Base-by-base conservation (phyloP, 2,888 invertebrate genomes). In the Chromoteleia sp. region DNA sequence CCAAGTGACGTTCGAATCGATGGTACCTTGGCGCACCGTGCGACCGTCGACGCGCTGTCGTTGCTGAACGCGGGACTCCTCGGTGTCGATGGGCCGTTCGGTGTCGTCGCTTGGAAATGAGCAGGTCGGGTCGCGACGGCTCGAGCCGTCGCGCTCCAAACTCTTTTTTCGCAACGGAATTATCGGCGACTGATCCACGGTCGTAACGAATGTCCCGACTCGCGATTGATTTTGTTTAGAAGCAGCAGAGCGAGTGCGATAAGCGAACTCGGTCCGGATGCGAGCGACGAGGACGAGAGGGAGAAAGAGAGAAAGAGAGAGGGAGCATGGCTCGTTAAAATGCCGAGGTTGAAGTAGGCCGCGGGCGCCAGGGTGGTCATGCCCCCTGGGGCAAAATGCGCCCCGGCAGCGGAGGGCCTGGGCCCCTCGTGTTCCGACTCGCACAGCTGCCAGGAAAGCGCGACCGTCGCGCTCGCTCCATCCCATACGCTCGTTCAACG, bases 311-410 rank as follows among this genome's bases (percentile, higher is more conserved):
- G n/a, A n/a, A n/a, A n/a, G n/a, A n/a, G n/a, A n/a, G n/a, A n/a
- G n/a, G 12, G n/a, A 50, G 43, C 41, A 17, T 39, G 30, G 30
- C 30, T 5, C 56, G 63, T n/a, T 43, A 21, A 29, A 17, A 56
- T 58, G 59, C 81, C 79, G 67, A 73, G 84, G 73, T 70, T 68
- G 78, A 81, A 78, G 75, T 82, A 82, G 79, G 43, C 71, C 56
- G 63, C 25, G 56, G 45, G 63, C 67, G 85, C 85, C 86, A 87
- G 86, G 61, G 15, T 59, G 86, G 89, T 84, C 88, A 91, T 91
- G 91, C 90, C 90, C 90, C 91, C 89, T 61, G 91, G 91, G 86
- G 89, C 91, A 76, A 89, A 88, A 81, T 87, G 86, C 58, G 67
- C 63, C 73, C 63, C 73, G 65, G 90, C 88, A 84, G 85, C 88